phyloP scores from a whole-genome alignment of 2,888 invertebrate genomes.

The Mythimna albipuncta region DNA sequence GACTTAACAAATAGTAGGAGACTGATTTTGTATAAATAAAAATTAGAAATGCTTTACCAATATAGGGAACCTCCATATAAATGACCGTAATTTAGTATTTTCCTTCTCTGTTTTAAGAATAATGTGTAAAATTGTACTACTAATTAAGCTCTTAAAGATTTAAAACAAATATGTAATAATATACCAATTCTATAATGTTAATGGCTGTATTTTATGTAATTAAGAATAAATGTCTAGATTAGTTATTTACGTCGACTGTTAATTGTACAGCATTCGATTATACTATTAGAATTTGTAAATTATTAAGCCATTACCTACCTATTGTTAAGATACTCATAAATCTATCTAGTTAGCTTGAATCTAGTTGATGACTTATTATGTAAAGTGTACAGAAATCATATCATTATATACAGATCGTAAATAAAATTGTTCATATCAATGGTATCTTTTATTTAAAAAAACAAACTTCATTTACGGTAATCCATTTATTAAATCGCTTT shows the following conservation, averaged over 20 bases:
- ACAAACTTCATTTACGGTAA: conserved; percentile 34
- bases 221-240: conserved; percentile 75
- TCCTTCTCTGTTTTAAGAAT: conserved; percentile 67
- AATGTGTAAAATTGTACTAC: conserved; percentile 74
- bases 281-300: conserved; percentile 86
- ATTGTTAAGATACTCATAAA: conserved; percentile 88
- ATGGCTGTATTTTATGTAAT: conserved; percentile 87
- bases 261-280: conserved; percentile 86
- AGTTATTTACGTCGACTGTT: conserved; percentile 82
- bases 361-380: conserved; percentile 87
- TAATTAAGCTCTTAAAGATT: conserved; percentile 72
- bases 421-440: conserved; percentile 90
- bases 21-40: conserved; percentile 89
- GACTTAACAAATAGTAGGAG: conserved; percentile 89
- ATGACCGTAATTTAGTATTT: conserved; percentile 74
- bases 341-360: conserved; percentile 89
- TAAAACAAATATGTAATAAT: conserved; percentile 70
- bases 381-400: conserved; percentile 91
- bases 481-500: too few relatives aligned
- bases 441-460: conserved; percentile 68
- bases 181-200: conserved; percentile 85
- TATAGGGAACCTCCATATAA: conserved; percentile 78
- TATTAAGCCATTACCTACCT: conserved; percentile 87
- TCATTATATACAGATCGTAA: conserved; percentile 89
- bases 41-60: conserved; percentile 87